A percentile compares a stretch with the other conserved stretches of the same genome.
phyloP scores from a whole-genome alignment of 2,113 vertebrate species.

The Nymphicus hollandicus region DNA sequence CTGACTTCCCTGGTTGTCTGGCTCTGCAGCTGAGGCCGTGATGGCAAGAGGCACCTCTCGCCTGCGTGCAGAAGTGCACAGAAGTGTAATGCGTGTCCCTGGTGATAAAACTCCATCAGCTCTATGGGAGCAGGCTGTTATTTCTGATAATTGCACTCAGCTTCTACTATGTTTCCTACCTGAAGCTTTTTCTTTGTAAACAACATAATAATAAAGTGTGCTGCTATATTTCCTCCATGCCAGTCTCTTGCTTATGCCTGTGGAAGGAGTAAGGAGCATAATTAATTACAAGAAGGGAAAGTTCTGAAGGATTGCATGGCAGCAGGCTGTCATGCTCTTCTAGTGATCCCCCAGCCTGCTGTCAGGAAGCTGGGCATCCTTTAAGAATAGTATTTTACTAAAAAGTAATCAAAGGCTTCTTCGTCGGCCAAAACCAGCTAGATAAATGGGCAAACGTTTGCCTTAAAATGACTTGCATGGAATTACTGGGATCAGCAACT shows the following conservation, averaged over 20 bases:
- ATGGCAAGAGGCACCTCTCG: neutral
- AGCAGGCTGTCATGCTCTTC: neutral
- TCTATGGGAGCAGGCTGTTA: neutral
- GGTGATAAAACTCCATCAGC: neutral
- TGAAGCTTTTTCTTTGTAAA: neutral
- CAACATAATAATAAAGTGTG: neutral
- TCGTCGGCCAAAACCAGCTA: neutral
- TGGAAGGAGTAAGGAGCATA: neutral
- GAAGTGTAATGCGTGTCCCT: rapidly evolving
- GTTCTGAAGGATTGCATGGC: neutral
- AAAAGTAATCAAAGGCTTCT: neutral
- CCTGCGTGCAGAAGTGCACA: rapidly evolving
- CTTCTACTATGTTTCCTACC: neutral
- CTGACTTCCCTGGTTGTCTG: neutral
- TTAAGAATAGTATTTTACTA: neutral
- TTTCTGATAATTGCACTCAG: neutral
- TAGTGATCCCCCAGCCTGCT: neutral
- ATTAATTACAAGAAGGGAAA: neutral
- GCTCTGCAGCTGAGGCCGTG: rapidly evolving
- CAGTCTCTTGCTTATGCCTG: neutral
- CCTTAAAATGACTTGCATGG: neutral
- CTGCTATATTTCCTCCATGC: neutral
- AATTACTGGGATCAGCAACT: neutral
- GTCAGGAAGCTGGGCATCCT: neutral
- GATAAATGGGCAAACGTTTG: neutral